These are phyloP conservation scores for Austrofundulus limnaeus DNA, from an alignment of 2,113 vertebrate genomes.

Conservation along the genomic window DNA sequence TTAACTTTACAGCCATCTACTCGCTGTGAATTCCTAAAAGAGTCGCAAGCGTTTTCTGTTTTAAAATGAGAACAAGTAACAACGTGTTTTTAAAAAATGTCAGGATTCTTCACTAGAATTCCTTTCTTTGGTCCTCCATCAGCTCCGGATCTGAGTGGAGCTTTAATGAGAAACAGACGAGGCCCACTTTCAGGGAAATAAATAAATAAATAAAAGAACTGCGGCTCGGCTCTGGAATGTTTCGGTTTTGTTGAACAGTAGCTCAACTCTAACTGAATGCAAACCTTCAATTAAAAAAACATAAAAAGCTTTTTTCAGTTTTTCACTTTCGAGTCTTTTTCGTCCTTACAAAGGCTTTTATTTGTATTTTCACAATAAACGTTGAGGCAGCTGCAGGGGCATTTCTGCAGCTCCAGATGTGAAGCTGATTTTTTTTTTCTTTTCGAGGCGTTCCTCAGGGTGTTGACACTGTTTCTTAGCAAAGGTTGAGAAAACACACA, in stretches of 20 bases:
- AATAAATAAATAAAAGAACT: background rate
- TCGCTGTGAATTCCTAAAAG: background rate
- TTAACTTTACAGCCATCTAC: background rate
- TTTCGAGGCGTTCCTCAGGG: slow-evolving; percentile 14
- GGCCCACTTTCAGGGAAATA: slow-evolving; percentile 38
- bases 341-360: background rate
- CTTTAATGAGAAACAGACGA: slow-evolving; percentile 62
- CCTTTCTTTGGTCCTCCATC: no score
- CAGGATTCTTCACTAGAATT: no score
- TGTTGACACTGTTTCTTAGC: background rate
- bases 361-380: slow-evolving; percentile 15
- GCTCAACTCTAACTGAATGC: slow-evolving; percentile 7
- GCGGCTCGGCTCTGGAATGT: slow-evolving; percentile 51
- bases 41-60: no score
- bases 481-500: no score
- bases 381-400: slow-evolving; percentile 7
- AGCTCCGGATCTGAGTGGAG: slow-evolving; percentile 14
- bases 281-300: background rate
- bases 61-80: no score
- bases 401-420: background rate
- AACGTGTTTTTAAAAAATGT: no score
- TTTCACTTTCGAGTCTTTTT: slow-evolving; percentile 5
- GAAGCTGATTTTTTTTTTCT: no score
- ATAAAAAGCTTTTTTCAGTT: background rate
- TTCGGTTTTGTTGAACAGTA: slow-evolving; percentile 42